Evolutionary conservation across 2,888 invertebrate genomes (phyloP).

Genomic region (Conus canariensis): DNA sequence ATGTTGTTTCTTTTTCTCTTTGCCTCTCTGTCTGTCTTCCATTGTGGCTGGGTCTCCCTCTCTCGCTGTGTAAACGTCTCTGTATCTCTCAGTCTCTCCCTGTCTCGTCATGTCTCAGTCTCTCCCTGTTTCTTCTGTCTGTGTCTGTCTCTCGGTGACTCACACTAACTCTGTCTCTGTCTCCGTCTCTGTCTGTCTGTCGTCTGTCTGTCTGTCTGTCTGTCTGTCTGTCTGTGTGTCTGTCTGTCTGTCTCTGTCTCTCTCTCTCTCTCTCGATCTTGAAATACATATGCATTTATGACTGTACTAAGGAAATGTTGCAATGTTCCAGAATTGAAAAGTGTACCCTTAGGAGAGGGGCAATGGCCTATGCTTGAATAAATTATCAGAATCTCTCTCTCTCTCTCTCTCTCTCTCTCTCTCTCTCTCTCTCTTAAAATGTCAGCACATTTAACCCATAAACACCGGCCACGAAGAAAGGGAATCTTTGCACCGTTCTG

Average conservation of each 20-base stretch:
- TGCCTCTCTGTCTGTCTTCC: not conserved
- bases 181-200: not conserved
- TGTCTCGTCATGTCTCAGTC: not conserved
- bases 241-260: not conserved
- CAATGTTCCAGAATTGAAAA: no score
- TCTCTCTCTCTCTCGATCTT: not conserved
- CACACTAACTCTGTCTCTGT: not conserved
- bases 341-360: no score
- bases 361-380: no score
- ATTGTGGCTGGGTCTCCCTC: not conserved
- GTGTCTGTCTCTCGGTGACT: not conserved
- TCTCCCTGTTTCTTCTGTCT: not conserved
- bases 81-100: conserved; percentile 20
- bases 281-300: not conserved
- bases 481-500: no score
- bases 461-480: no score
- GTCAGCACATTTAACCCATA: no score
- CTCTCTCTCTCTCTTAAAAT: no score
- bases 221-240: not conserved
- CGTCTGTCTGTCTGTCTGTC: not conserved
- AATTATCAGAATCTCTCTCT: no score
- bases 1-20: not conserved
- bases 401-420: no score
- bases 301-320: no score
- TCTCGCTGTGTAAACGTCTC: not conserved